phyloP scores from a whole-genome alignment of 2,888 invertebrate species.

The Agrypnus murinus region DNA sequence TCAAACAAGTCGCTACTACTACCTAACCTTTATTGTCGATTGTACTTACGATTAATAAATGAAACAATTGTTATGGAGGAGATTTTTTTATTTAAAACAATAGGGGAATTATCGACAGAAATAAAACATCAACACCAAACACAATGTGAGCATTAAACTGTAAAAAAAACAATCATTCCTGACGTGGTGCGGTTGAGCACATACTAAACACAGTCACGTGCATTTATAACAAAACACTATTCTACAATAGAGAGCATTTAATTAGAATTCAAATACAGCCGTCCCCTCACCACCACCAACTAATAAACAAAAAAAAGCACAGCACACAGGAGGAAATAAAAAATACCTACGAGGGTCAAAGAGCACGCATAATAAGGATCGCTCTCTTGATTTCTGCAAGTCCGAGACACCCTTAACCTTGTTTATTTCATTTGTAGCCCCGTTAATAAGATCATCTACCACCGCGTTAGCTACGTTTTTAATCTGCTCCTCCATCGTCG shows the following conservation, averaged over 20 bases:
- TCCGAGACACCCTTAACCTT: slow-evolving; percentile 55
- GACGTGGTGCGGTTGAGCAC: background rate
- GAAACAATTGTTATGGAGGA: no score
- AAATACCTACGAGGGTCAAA: slow-evolving; percentile 73
- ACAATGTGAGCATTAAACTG: slow-evolving; percentile 3
- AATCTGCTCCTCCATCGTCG: slow-evolving; percentile 57
- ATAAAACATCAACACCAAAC: background rate
- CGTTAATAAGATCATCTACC: slow-evolving; percentile 68
- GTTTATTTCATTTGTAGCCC: slow-evolving; percentile 63
- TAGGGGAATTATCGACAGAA: no score
- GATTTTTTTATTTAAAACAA: no score
- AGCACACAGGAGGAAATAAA: background rate
- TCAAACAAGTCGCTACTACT: no score
- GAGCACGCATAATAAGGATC: slow-evolving; percentile 72
- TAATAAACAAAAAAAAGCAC: slow-evolving; percentile 5
- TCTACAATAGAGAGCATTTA: background rate
- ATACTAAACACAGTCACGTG: slow-evolving; percentile 24
- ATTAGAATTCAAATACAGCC: slow-evolving; percentile 1
- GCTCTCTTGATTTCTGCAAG: slow-evolving; percentile 60
- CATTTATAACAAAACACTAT: background rate
- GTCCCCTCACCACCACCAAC: background rate
- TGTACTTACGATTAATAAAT: no score
- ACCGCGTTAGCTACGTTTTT: slow-evolving; percentile 64
- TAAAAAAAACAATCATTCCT: background rate
- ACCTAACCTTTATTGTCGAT: no score